A percentile compares a stretch with the other conserved stretches of the same genome.
Evolutionary conservation across 2,113 vertebrate species (phyloP).

Genomic region (Chunga burmeisteri): DNA sequence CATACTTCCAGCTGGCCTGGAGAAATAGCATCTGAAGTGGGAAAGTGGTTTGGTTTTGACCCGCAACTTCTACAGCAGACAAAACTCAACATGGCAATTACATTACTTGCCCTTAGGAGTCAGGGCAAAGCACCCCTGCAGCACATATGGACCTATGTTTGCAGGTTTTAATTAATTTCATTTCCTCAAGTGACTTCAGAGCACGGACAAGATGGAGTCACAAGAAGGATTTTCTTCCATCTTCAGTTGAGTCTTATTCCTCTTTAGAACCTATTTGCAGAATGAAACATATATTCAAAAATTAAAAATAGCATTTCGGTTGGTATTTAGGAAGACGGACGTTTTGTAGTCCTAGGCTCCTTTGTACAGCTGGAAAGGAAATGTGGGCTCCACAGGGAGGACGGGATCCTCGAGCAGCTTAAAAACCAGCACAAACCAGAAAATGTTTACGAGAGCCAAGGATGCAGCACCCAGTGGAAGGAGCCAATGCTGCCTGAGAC

Average conservation of each 20-base stretch:
- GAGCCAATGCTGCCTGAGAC: neutral
- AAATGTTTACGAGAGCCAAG: neutral
- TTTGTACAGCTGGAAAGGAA: neutral
- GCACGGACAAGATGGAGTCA: neutral
- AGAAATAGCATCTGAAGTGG: neutral
- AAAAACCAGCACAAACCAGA: neutral
- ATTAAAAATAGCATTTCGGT: neutral
- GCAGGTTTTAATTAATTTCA: neutral
- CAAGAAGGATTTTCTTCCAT: neutral
- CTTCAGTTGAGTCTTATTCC: neutral
- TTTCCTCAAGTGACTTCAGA: neutral
- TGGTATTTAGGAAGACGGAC: neutral
- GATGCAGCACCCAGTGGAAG: neutral
- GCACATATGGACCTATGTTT: neutral
- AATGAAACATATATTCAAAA: neutral
- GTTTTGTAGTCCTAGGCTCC: neutral
- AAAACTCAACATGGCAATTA: rapidly evolving
- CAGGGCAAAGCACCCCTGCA: neutral
- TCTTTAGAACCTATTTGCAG: neutral
- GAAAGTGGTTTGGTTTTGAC: neutral
- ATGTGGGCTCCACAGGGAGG: neutral
- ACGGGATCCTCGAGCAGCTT: neutral
- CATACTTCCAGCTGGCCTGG: neutral
- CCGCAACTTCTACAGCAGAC: neutral
- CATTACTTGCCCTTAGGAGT: neutral